A percentile compares a stretch with the other conserved stretches of the same genome.
Conservation (phyloP, 2,888 invertebrate genomes). For the Coenonympha arcania region DNA sequence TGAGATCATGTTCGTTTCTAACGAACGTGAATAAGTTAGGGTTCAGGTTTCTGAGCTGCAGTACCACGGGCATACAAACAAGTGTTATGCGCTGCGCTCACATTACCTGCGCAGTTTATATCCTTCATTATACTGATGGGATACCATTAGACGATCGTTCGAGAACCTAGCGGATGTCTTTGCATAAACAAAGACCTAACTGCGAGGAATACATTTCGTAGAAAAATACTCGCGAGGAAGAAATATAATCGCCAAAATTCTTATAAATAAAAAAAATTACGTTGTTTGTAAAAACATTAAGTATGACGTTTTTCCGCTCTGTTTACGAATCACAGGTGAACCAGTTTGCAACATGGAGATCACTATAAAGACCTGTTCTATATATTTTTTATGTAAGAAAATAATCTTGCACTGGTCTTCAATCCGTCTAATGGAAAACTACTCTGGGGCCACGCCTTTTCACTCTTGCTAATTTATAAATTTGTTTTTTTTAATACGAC, state of each 20-base stretch:
- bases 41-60: conserved; percentile 19
- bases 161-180: not conserved
- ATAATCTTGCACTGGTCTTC: no score
- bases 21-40: conserved; percentile 17
- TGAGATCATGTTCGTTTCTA: conserved; percentile 20
- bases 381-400: no score
- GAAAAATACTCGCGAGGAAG: not conserved
- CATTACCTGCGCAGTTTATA: conserved; percentile 13
- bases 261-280: no score
- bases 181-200: conserved; percentile 1
- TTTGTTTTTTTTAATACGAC: no score
- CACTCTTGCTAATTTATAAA: no score
- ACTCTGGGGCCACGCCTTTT: no score
- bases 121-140: conserved; percentile 11
- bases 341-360: not conserved
- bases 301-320: not conserved
- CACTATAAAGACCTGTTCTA: no score
- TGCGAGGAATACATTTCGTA: not conserved
- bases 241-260: no score
- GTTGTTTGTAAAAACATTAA: no score
- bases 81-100: conserved; percentile 15
- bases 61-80: conserved; percentile 7
- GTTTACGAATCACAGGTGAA: not conserved
- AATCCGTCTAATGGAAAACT: no score
- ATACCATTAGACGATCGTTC: conserved; percentile 9